Evolutionary conservation across 2,797 vertebrate species (phyloP).

Genomic region (Pelobates cultripes): DNA sequence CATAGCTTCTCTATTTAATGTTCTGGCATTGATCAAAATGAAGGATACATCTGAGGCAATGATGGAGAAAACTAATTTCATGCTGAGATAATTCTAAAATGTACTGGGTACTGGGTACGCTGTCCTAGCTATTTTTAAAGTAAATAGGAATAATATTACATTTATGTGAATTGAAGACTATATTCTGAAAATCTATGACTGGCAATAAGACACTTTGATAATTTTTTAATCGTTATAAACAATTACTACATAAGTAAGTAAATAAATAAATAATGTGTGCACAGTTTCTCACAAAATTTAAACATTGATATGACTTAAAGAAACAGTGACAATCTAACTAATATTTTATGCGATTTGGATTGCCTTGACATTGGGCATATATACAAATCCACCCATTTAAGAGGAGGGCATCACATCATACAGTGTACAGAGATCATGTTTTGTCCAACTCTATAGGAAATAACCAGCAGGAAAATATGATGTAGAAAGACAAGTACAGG

Average conservation of each 20-base stretch:
- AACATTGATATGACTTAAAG: neutral
- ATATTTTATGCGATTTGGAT: too few species aligned
- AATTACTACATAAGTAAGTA: slow-evolving; percentile 1
- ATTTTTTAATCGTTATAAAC: slow-evolving; percentile 52
- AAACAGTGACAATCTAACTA: too few species aligned
- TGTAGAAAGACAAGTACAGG: too few species aligned
- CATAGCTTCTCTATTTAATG: slow-evolving; percentile 70
- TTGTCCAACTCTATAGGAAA: too few species aligned
- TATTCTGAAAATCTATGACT: slow-evolving; percentile 66
- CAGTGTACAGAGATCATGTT: too few species aligned
- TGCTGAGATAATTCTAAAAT: slow-evolving; percentile 83
- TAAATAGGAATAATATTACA: slow-evolving; percentile 76
- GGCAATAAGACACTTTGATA: slow-evolving; percentile 66
- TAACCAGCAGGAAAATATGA: too few species aligned
- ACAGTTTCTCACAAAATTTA: neutral
- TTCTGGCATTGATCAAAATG: slow-evolving; percentile 74
- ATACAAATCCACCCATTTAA: too few species aligned
- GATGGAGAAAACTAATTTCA: slow-evolving; percentile 84
- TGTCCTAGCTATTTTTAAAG: slow-evolving; percentile 71
- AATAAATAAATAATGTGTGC: slow-evolving; percentile 13
- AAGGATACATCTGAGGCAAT: slow-evolving; percentile 75
- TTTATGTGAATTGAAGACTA: slow-evolving; percentile 66
- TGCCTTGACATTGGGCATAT: too few species aligned
- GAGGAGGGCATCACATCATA: too few species aligned
- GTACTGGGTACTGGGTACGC: slow-evolving; percentile 78